These are phyloP conservation scores for Galagoides demidoff DNA, from an alignment of 2,797 vertebrate species.

Conservation along the genomic window DNA sequence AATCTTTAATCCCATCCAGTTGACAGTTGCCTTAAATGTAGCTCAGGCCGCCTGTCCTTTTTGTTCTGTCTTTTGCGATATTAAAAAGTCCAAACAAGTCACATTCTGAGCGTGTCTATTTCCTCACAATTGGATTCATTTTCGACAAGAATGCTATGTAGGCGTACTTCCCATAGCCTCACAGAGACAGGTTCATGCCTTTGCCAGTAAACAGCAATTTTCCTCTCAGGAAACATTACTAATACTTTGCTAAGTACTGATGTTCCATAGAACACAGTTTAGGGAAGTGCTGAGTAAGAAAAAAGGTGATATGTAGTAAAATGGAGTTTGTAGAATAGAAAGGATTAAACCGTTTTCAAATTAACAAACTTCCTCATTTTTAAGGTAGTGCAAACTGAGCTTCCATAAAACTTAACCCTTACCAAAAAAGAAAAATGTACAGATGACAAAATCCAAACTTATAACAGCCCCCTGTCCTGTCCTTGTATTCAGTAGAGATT, in stretches of 20 bases:
- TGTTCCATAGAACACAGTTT: not conserved
- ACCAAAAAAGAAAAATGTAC: not conserved
- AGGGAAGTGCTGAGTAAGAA: not conserved
- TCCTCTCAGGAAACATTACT: not conserved
- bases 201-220: not conserved
- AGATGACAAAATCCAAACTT: not conserved
- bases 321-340: not conserved
- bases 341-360: not conserved
- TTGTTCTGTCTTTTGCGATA: not conserved
- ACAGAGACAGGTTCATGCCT: not conserved
- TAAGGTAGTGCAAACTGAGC: not conserved
- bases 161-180: not conserved
- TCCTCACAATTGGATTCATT: not conserved
- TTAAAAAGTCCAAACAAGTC: constrained; percentile 34
- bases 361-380: not conserved
- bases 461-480: not conserved
- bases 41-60: not conserved
- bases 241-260: constrained; percentile 39
- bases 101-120: not conserved
- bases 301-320: not conserved
- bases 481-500: not conserved
- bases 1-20: not conserved
- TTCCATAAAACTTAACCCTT: constrained; percentile 15
- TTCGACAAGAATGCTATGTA: not conserved
- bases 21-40: not conserved